Evolutionary conservation across 2,113 vertebrate species (phyloP), one percentile per base, ranked within the genome.

Genomic region (Haemorhous mexicanus): DNA sequence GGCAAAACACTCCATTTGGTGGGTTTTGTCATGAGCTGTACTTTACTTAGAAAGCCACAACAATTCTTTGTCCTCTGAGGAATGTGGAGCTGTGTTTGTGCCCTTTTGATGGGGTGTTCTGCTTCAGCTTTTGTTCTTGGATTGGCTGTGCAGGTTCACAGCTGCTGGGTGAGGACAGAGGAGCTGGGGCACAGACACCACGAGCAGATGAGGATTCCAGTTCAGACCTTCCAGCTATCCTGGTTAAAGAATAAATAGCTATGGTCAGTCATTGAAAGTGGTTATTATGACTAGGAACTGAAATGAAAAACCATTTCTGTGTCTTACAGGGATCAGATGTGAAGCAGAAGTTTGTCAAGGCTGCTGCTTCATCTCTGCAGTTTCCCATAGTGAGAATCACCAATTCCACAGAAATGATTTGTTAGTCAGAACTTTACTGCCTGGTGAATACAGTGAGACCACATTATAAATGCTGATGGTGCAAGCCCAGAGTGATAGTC

Each of bases 11-110:
- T 27, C 76, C 62, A 67, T 91, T 91, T 94, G 56, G 56, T 61
- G 92, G 20, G 89, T 93, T 92, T 96, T 94, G 78, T 91, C 94
- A 59, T 75, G 93, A 97, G 87, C 97, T 94, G 11, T 96, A 53
- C 92, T 97, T 98, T 94, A 79, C 95, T 95, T 81, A 59, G 86
- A 43, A 97, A 97, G 58, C 97, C 96, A 86, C 95, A 96, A 96
- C 94, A 94, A 94, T 90, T 91, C 91, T 88, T 55, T 84, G 77
- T 94, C 49, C 95, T 92, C 94, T 77, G 90, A 87, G 77, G 76
- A 96, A 93, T 59, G 74, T 55, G 75, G 77, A 77, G 90, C 55
- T 91, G 93, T 63, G 47, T n/a, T 84, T 58, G 35, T 24, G 79
- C 93, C 92, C 79, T 96, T 97, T 84, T 84, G 73, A 81, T 84